Base-by-base conservation (phyloP, 2,113 vertebrate genomes). In the Ploceus nigricollis region DNA sequence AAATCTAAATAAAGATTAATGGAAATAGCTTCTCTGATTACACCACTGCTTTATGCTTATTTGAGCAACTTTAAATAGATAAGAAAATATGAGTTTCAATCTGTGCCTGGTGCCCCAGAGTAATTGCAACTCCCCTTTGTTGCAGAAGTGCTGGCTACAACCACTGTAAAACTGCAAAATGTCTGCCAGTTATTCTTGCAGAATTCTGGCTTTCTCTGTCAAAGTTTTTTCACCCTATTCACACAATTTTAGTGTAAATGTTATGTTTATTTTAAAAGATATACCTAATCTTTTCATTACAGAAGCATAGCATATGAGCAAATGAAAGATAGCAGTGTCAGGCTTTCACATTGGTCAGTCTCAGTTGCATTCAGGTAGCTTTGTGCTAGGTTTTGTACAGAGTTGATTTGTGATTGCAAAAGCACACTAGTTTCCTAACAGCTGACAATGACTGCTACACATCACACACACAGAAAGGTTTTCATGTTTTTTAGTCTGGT, bases 61-160 rank as follows among this genome's bases (percentile, higher is more conserved):
- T 96, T 95, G 83, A 96, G 96, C 95, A 96, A 95, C 87, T 93
- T 94, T 93, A 82, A 89, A 89, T 82, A 97, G 96, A 96, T 96
- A 97, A 97, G 95, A 68, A 94, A 95, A 92, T 94, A 87, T 6
- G 79, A 96, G 92, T 95, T 96, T 96, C 87, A 94, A 53, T 94
- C 93, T 93, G 94, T 96, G 95, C 94, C 96, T 97, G 95, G 89
- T 96, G 96, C 96, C 81, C 90, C 77, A 92, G 95, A 94, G 91
- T 91, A 96, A 86, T 19, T 93, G 90, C 90, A 97, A 96, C 94
- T 96, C 96, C 96, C 89, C 69, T 95, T 94, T 90, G 94, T 84
- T 97, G 64, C 90, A 87, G 95, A 92, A 91, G 77, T 92, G 79
- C 70, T 96, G 92, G 88, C 92, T 93, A 15, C 80, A 90, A 95